Base-by-base conservation (phyloP, 1,140 invertebrate species). In the Drosophila pectinifera region DNA sequence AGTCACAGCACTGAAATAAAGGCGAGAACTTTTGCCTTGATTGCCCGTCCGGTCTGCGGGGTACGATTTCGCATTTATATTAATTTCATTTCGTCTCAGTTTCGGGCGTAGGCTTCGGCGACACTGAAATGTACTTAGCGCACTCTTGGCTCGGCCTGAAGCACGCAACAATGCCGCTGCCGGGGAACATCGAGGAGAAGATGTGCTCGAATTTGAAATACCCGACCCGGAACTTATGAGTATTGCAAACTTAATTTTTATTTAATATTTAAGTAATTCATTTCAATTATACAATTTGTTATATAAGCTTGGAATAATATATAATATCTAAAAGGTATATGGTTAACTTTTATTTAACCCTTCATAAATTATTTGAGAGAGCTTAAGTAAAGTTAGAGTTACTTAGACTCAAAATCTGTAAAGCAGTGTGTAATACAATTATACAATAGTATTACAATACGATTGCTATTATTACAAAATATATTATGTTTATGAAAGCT, bases 61-160 rank as follows among this genome's bases (percentile, higher is more conserved):
- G 59, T 59, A 51, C 31, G 16, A 34, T 3, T 49, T 16, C 36
- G 18, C 16, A n/a, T 63, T 67, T 22, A 28, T 41, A 51, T 51
- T 65, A 39, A 48, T 62, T 51, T 68, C 18, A 64, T 49, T 63
- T 34, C 16, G 34, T 49, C 39, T 34, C 26, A 31, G 24, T 69
- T 68, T 77, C 36, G 49, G 64, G 67, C 67, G 67, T 69, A 70
- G 67, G 67, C 49, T 55, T 26, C 5, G 3, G 67, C 64, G 64
- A 70, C 67, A 70, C 67, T 70, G 67, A 70, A 70, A 69, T 56
- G 67, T 70, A 69, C 67, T 70, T 70, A 56, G 7, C 51, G 31
- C 20, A 39, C 8, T 24, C 16, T 20, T 8, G 41, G 28, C 13
- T 16, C 48, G 20, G 20, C 10, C 18, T 20, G 26, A 55, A n/a